A percentile compares a stretch with the other conserved stretches of the same genome.
Conservation (phyloP, 2,113 vertebrate genomes). For the Toxostoma redivivum region DNA sequence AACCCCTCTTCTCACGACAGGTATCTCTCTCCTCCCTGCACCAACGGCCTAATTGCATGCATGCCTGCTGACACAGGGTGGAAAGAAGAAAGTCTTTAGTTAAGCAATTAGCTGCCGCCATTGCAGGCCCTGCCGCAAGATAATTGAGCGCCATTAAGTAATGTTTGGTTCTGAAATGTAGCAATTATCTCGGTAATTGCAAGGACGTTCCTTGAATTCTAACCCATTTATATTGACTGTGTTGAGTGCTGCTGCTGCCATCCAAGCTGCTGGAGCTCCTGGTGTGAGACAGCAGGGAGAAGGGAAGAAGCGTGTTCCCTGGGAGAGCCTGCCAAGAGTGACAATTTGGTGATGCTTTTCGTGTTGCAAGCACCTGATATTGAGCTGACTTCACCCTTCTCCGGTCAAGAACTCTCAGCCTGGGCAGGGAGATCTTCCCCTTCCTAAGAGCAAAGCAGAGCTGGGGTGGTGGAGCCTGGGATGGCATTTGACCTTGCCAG, state of each 20-base stretch:
- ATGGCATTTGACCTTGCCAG: background rate
- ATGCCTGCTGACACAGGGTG: background rate
- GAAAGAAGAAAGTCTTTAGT: conserved; percentile 60
- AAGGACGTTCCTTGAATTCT: conserved; percentile 33
- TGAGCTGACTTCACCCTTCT: background rate
- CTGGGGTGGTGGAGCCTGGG: background rate
- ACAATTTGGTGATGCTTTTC: background rate
- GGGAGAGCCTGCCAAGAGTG: background rate
- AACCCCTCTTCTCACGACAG: background rate
- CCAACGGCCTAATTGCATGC: background rate
- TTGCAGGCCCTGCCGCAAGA: conserved; percentile 45
- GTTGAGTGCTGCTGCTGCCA: background rate
- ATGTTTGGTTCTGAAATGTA: conserved; percentile 51
- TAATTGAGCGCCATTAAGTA: conserved; percentile 44
- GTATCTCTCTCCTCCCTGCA: background rate
- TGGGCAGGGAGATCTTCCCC: background rate
- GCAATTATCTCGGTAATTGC: conserved; percentile 50
- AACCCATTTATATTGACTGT: background rate
- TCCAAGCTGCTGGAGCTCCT: background rate
- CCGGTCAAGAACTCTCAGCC: background rate
- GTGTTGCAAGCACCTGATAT: background rate
- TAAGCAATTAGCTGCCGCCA: conserved; percentile 55
- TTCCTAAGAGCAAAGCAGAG: background rate
- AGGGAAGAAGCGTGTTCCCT: background rate
- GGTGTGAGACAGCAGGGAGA: background rate